These are phyloP conservation scores for Lottia scabra DNA, from an alignment of 2,888 invertebrate species.

Conservation along the genomic window DNA sequence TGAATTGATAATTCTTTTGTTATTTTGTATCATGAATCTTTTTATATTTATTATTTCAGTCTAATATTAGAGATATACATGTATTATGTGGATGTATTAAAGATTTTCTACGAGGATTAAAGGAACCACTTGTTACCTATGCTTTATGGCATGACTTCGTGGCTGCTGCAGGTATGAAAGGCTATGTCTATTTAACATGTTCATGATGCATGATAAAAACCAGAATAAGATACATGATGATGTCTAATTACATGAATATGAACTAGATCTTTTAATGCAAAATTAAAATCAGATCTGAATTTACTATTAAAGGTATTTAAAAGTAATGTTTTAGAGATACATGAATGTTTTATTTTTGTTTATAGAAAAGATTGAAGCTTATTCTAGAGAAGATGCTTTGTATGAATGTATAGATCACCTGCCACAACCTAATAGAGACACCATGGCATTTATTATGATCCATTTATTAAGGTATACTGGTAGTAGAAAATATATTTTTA, in stretches of 20 bases:
- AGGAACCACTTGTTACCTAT: slow-evolving; percentile 89
- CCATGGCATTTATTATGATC: slow-evolving; percentile 89
- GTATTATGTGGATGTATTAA: slow-evolving; percentile 94
- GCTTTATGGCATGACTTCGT: slow-evolving; percentile 86
- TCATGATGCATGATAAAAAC: no score
- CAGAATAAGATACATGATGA: no score
- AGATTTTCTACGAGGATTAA: slow-evolving; percentile 89
- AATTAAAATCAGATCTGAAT: no score
- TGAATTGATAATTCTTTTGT: no score
- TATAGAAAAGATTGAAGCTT: slow-evolving; percentile 41
- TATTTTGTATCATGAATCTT: not conserved
- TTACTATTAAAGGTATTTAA: no score
- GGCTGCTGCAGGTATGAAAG: slow-evolving; percentile 74
- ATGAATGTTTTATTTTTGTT: slow-evolving; percentile 14
- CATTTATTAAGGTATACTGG: slow-evolving; percentile 79
- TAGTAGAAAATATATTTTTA: not conserved
- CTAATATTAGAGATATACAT: slow-evolving; percentile 76
- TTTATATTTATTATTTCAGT: slow-evolving; percentile 41
- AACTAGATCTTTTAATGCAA: no score
- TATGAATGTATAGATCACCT: slow-evolving; percentile 83
- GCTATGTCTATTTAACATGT: not conserved
- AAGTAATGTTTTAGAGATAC: no score
- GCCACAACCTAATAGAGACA: slow-evolving; percentile 93
- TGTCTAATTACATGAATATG: no score
- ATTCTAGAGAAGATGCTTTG: slow-evolving; percentile 36